Conservation (phyloP, 2,888 invertebrate genomes). For the Plebejus anna region DNA sequence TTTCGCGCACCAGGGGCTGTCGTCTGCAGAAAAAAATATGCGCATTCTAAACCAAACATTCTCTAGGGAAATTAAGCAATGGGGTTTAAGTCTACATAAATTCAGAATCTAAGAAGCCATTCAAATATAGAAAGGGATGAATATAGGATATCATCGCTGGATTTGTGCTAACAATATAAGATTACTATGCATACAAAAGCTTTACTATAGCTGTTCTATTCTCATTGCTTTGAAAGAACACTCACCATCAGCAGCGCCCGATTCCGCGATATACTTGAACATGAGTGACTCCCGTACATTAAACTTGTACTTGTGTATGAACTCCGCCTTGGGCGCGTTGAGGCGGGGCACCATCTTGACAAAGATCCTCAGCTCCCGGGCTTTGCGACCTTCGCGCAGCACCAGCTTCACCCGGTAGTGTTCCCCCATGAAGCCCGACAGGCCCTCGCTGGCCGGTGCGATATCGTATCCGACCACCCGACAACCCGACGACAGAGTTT, state of each 20-base stretch:
- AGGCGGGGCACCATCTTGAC: conserved; percentile 55
- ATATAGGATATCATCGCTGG: background rate
- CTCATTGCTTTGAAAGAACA: background rate
- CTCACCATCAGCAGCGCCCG: conserved; percentile 42
- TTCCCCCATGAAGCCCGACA: conserved; percentile 63
- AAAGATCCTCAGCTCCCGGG: conserved; percentile 49
- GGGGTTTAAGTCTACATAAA: background rate
- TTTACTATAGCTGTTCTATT: background rate
- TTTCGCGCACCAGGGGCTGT: conserved; percentile 52
- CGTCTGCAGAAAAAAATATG: conserved; percentile 43
- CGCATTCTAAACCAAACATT: background rate
- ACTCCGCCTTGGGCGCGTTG: conserved; percentile 58
- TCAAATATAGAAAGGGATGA: background rate
- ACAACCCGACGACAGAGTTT: conserved; percentile 39
- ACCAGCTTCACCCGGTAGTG: conserved; percentile 51
- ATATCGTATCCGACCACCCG: conserved; percentile 43
- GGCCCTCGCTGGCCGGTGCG: conserved; percentile 50
- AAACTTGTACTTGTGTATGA: conserved; percentile 51
- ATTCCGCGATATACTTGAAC: conserved; percentile 53
- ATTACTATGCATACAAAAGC: background rate
- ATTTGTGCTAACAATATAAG: background rate
- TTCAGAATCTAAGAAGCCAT: background rate
- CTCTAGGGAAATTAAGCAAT: background rate
- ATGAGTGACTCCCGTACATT: conserved; percentile 56
- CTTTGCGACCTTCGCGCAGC: conserved; percentile 41